phyloP scores from a whole-genome alignment of 2,888 invertebrate genomes.

The Abrostola triplasia region DNA sequence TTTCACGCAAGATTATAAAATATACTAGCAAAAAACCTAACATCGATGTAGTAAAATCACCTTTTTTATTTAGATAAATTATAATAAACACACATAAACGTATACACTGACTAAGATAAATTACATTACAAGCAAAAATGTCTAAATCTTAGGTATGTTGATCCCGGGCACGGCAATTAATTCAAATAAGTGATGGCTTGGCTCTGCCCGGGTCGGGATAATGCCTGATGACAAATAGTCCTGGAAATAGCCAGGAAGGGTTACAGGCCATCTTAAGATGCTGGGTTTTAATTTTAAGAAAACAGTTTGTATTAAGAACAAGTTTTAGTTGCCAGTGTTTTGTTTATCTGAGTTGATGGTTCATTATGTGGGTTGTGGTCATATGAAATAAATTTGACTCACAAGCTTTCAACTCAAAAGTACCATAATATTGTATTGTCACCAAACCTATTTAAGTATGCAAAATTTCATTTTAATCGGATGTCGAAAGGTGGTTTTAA shows the following conservation, averaged over 20 bases:
- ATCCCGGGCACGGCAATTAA: constrained; percentile 57
- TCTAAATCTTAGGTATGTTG: constrained; percentile 47
- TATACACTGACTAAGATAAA: constrained; percentile 44
- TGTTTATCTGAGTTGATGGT: too few species aligned
- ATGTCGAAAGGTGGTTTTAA: too few species aligned
- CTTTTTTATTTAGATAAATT: constrained; percentile 9
- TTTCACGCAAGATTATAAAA: background rate
- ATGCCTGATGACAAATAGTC: constrained; percentile 71
- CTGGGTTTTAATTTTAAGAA: constrained; percentile 55
- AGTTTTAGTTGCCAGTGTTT: constrained; percentile 22
- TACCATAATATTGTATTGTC: too few species aligned
- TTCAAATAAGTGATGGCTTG: constrained; percentile 61
- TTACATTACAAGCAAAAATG: constrained; percentile 49
- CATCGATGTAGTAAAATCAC: background rate
- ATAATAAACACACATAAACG: background rate
- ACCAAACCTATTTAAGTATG: too few species aligned
- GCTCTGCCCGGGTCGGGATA: constrained; percentile 52
- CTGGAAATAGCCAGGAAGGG: constrained; percentile 60
- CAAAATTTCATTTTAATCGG: too few species aligned
- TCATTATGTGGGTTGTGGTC: too few species aligned
- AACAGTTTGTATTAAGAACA: constrained; percentile 19
- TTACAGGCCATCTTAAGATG: constrained; percentile 59
- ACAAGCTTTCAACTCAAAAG: too few species aligned
- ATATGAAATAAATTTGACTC: too few species aligned
- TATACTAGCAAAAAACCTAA: background rate